A percentile compares a stretch with the other conserved stretches of the same genome.
Evolutionary conservation across 30 jellyfish, hydroid and myxozoan genomes (phyloP).

Genomic region (Catostylus mosaicus): DNA sequence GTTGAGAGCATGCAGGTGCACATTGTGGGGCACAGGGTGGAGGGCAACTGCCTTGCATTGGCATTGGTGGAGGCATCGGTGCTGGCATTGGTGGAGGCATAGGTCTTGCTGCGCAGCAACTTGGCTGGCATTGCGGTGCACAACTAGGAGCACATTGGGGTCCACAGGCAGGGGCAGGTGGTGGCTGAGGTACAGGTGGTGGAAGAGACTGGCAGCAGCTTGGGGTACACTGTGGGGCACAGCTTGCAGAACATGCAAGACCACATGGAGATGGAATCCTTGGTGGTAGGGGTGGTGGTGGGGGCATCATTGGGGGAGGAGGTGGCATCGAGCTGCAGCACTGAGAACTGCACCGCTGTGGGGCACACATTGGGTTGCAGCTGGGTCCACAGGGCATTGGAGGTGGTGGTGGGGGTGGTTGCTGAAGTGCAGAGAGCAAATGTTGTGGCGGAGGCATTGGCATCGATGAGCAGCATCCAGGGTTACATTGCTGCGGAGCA

Average conservation of each 20-base stretch:
- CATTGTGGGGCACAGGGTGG: conserved; percentile 61
- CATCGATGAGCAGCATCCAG: conserved; percentile 64
- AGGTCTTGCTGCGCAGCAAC: conserved; percentile 31
- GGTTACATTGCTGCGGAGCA: conserved; percentile 65
- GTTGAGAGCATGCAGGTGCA: conserved; percentile 51
- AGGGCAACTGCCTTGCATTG: conserved; percentile 48
- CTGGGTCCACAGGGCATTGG: conserved; percentile 56
- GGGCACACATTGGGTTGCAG: conserved; percentile 43
- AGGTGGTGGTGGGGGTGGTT: conserved; percentile 59
- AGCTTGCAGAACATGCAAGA: conserved; percentile 63
- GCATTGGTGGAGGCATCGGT: conserved; percentile 54
- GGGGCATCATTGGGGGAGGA: conserved; percentile 59
- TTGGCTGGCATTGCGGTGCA: conserved; percentile 49
- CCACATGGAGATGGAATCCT: conserved; percentile 78
- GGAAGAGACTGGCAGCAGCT: conserved; percentile 73
- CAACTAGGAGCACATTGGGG: conserved; percentile 42
- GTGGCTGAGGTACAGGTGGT: conserved; percentile 66
- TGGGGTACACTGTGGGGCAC: conserved; percentile 86
- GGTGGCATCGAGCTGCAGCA: conserved; percentile 53
- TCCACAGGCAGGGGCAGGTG: conserved; percentile 28
- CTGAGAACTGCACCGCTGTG: conserved; percentile 52
- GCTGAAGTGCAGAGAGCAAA: conserved; percentile 39
- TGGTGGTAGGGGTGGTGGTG: conserved; percentile 62
- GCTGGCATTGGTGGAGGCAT: conserved; percentile 33
- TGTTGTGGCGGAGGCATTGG: conserved; percentile 68